Conservation (phyloP, 1,140 invertebrate genomes). For the Drosophila chauvacae region DNA sequence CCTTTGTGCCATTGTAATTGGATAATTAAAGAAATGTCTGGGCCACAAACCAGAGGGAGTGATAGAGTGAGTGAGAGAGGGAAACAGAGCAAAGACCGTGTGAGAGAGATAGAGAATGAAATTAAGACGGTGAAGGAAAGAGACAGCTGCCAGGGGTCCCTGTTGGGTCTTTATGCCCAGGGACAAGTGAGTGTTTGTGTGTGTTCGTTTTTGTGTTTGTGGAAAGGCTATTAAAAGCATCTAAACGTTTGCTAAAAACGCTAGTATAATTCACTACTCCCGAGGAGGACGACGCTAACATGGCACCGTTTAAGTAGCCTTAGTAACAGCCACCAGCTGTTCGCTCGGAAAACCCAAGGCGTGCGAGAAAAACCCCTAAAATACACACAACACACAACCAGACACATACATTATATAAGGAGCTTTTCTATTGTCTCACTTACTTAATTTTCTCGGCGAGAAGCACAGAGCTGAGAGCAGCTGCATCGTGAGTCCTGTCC, state of each 20-base stretch:
- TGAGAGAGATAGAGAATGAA: constrained; percentile 24
- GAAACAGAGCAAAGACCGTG: constrained; percentile 20
- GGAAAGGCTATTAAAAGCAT: constrained; percentile 74
- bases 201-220: constrained; percentile 23
- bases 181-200: neutral
- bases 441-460: constrained; percentile 38
- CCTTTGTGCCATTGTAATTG: constrained; percentile 75
- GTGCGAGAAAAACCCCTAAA: constrained; percentile 16
- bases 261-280: constrained; percentile 68
- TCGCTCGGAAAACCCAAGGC: constrained; percentile 13
- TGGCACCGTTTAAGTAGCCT: constrained; percentile 45
- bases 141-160: constrained; percentile 51
- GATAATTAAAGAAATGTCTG: constrained; percentile 80
- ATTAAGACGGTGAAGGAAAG: constrained; percentile 24
- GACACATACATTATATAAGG: constrained; percentile 35
- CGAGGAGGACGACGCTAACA: constrained; percentile 11
- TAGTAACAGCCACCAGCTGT: constrained; percentile 47
- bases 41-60: constrained; percentile 34
- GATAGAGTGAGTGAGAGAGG: constrained; percentile 10
- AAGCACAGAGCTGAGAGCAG: constrained; percentile 18
- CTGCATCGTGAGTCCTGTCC: constrained; percentile 17
- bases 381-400: constrained; percentile 6
- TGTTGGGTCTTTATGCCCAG: constrained; percentile 14
- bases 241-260: constrained; percentile 78
- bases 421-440: constrained; percentile 51